Conservation (phyloP, 2,888 invertebrate species). For the Orchestes rusci region DNA sequence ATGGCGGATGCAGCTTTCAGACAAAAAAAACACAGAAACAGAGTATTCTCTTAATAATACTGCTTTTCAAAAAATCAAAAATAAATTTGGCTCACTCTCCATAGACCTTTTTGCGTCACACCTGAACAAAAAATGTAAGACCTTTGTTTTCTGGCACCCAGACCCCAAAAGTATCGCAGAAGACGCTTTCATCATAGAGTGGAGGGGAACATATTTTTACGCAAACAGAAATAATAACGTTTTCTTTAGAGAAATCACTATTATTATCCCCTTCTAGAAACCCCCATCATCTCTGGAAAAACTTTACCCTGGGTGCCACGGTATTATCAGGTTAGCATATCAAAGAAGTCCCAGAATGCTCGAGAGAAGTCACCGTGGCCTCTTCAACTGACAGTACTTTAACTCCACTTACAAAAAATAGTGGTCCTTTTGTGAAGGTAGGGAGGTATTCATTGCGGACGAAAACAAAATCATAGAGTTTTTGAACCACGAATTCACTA, state of each 20-base stretch:
- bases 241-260: constrained; percentile 1
- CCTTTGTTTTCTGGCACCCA: constrained; percentile 6
- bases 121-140: constrained; percentile 4
- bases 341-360: constrained; percentile 5
- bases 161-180: constrained; percentile 1
- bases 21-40: background rate
- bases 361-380: too few species aligned
- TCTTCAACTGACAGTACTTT: background rate
- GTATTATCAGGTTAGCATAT: constrained; percentile 10
- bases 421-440: constrained; percentile 4
- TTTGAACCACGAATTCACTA: too few species aligned
- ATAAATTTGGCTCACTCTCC: background rate
- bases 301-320: constrained; percentile 15
- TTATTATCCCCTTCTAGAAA: constrained; percentile 8
- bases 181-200: constrained; percentile 7
- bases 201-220: constrained; percentile 1
- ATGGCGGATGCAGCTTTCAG: background rate
- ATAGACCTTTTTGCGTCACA: constrained; percentile 3
- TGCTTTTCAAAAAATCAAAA: background rate
- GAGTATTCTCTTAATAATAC: background rate
- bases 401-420: background rate
- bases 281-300: constrained; percentile 7
- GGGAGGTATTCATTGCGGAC: too few species aligned
- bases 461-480: too few species aligned
- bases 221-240: constrained; percentile 4